Base-by-base conservation (phyloP, 1,140 invertebrate genomes). In the Planococcus citri region DNA sequence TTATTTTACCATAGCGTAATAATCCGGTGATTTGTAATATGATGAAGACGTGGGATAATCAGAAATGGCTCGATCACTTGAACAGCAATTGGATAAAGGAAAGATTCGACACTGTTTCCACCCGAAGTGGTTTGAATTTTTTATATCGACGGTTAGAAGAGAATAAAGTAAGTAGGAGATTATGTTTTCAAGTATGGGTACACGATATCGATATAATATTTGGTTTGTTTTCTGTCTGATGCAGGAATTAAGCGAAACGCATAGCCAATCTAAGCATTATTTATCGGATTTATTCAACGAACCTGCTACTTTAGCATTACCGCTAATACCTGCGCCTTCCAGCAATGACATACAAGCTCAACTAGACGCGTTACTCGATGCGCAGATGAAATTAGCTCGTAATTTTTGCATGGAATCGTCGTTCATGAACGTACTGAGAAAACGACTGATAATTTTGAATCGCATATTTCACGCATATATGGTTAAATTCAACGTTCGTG, bases 401-500 rank as follows among this genome's bases (percentile, higher is more conserved):
- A 78, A 79, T 68, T 79, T 84, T 33, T 82, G 81, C 71, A 78
- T 80, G 17, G 82, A 83, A 68, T 82, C 83, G 1, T 80, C 81
- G 27, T 86, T 86, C 78, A 79, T 82, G 21, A 76, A 78, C 41
- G 75, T 82, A 51, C 75, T 86, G 2, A 79, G 82, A 72, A 83
- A 85, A 75, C 75, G 85, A 69, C 76, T 86, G 67, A 76, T 84
- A 20, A 79, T 87, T 21, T 75, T 86, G n/a, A 82, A 84, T 73
- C 75, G 85, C 70, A 83, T 86, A 68, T 83, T 84, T 75, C 78
- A 84, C 78, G 84, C 84, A 1, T 74, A 85, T 4, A 79, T 81
- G 38, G 77, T 74, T 27, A 83, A 80, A 74, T 85, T 83, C 76
- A 84, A 87, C 75, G 51, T 69, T 24, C 60, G 60, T 9, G 60